Percentiles rank a stretch among this genome's conserved stretches.
Evolutionary conservation across 2,797 vertebrate genomes (phyloP).

Genomic region (Oreochromis grahami): DNA sequence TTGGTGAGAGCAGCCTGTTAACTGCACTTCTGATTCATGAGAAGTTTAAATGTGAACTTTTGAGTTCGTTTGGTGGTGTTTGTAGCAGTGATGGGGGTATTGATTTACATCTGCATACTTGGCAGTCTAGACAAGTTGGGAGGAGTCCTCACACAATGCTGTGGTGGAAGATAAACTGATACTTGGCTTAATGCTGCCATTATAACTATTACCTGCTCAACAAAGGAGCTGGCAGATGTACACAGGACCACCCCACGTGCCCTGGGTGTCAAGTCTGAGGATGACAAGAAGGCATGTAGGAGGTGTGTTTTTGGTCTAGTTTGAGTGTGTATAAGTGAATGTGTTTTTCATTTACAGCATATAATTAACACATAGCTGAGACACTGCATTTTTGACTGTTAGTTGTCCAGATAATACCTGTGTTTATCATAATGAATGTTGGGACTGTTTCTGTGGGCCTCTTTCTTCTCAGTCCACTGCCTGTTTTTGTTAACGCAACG

Average conservation of each 20-base stretch:
- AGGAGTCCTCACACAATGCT: conserved; percentile 18
- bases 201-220: conserved; percentile 25
- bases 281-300: neutral
- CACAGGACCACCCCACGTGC: neutral
- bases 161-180: conserved; percentile 23
- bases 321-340: neutral
- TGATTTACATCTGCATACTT: conserved; percentile 65
- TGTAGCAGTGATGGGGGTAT: conserved; percentile 8
- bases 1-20: neutral
- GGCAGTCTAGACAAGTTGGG: conserved; percentile 48
- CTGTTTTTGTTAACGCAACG: conserved; percentile 3
- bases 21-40: conserved; percentile 8
- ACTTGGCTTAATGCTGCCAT: conserved; percentile 7
- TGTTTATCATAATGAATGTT: neutral
- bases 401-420: neutral
- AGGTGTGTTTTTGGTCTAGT: neutral
- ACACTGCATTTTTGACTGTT: neutral
- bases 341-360: neutral
- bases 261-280: neutral
- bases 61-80: neutral
- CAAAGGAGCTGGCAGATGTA: conserved; percentile 9
- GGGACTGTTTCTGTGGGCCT: neutral
- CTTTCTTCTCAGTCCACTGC: neutral
- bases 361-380: neutral
- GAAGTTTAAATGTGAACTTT: conserved; percentile 24